phyloP scores from a whole-genome alignment of 1,140 invertebrate genomes.

The Drosophila biarmipes region DNA sequence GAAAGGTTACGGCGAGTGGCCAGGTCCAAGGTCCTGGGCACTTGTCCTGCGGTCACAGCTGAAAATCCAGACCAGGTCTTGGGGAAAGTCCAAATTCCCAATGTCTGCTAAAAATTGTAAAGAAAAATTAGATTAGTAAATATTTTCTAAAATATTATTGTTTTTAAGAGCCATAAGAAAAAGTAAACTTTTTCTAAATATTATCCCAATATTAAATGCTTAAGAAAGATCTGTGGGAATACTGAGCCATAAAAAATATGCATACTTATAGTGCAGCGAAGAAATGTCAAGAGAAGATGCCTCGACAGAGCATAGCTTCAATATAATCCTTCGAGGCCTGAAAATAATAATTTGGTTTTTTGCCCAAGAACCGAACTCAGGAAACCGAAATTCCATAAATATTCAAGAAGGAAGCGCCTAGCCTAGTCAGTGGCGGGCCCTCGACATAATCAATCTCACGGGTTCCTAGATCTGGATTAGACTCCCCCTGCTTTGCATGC shows the following conservation, averaged over 20 bases:
- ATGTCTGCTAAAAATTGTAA: too few relatives aligned
- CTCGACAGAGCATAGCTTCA: neutral
- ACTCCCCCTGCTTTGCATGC: conserved; percentile 38
- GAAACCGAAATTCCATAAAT: conserved; percentile 20
- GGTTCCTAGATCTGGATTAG: conserved; percentile 34
- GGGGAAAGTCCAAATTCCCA: neutral
- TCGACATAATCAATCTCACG: conserved; percentile 39
- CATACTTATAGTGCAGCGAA: neutral
- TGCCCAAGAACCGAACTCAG: neutral
- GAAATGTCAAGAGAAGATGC: neutral
- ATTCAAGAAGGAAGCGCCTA: neutral
- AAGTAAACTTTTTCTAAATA: too few relatives aligned
- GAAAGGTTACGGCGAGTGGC: conserved; percentile 39
- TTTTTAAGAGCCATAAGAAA: too few relatives aligned
- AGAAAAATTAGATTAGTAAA: neutral
- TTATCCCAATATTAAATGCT: neutral
- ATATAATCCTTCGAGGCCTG: neutral
- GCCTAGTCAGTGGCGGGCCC: conserved; percentile 25
- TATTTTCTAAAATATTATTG: neutral
- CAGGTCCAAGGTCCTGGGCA: conserved; percentile 9
- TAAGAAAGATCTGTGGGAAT: neutral
- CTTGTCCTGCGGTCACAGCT: conserved; percentile 50
- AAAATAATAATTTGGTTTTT: conserved; percentile 23
- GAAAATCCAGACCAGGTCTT: conserved; percentile 16
- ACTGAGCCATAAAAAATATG: neutral